Evolutionary conservation across 1,140 invertebrate genomes (phyloP).

Genomic region (Zaprionus camerounensis): DNA sequence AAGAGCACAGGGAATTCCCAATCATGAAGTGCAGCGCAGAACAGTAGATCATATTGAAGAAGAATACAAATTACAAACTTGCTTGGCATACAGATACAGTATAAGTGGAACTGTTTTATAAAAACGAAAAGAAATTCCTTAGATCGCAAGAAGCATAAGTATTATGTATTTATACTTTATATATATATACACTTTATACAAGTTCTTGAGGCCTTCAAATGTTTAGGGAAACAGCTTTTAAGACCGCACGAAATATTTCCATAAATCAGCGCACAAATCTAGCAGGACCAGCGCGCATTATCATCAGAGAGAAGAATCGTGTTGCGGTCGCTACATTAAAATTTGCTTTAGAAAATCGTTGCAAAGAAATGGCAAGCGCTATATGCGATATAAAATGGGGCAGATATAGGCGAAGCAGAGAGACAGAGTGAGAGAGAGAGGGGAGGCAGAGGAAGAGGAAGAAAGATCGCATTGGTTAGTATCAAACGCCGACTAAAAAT

Average conservation of each 20-base stretch:
- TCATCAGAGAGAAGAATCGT: constrained; percentile 26
- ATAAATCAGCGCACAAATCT: constrained; percentile 74
- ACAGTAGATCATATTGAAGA: neutral
- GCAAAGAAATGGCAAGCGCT: constrained; percentile 34
- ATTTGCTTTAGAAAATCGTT: constrained; percentile 43
- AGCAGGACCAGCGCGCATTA: constrained; percentile 54
- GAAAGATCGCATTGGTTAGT: constrained; percentile 36
- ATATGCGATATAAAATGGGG: constrained; percentile 41
- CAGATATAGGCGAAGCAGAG: neutral
- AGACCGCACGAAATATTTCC: constrained; percentile 46
- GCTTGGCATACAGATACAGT: neutral
- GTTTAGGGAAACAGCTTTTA: constrained; percentile 42
- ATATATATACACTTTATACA: constrained; percentile 2
- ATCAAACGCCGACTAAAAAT: constrained; percentile 62
- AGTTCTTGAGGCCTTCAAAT: constrained; percentile 22
- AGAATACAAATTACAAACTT: neutral
- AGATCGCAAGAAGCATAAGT: neutral
- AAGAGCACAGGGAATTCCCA: constrained; percentile 16
- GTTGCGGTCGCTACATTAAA: constrained; percentile 53
- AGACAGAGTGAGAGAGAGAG: neutral
- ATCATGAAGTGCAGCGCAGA: neutral
- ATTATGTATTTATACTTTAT: neutral
- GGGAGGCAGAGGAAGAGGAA: neutral
- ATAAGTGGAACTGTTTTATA: neutral
- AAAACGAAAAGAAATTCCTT: neutral